Conservation (phyloP, 2,797 vertebrate genomes). For the Halcyon leucocephala region DNA sequence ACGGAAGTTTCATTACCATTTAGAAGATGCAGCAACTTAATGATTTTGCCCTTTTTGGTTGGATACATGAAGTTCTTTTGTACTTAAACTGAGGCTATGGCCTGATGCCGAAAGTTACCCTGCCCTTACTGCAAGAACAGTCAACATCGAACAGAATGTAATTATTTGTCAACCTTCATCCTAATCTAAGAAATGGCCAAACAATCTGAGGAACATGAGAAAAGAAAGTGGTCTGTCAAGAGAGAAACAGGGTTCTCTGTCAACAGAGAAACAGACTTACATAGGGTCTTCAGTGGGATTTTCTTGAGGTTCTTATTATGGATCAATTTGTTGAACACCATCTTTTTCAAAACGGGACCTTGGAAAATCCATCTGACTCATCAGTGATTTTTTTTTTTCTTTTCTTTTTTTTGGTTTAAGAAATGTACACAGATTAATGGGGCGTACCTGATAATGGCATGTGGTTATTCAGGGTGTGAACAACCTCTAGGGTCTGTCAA, state of each 20-base stretch:
- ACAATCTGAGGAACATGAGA: not conserved
- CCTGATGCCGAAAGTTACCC: not conserved
- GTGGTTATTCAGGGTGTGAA: constrained; percentile 28
- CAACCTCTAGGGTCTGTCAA: not conserved
- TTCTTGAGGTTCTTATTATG: not conserved
- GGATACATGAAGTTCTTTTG: not conserved
- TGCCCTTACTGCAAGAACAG: not conserved
- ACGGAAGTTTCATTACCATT: not conserved
- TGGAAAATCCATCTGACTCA: constrained; percentile 2
- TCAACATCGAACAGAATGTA: not conserved
- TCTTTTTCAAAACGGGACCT: not conserved
- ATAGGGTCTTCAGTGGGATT: not conserved
- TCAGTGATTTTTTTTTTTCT: constrained; percentile 3
- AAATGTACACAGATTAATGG: not conserved
- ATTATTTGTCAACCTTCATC: not conserved
- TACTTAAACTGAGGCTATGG: not conserved
- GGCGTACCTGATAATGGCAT: constrained; percentile 25
- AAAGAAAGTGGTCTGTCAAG: not conserved
- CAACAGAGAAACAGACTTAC: not conserved
- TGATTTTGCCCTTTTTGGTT: not conserved
- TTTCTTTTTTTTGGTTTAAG: constrained; percentile 17
- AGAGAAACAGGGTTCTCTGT: not conserved
- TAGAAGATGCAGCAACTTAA: not conserved
- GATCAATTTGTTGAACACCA: not conserved
- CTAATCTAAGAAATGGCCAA: not conserved